These are phyloP conservation scores for Trichomalopsis sarcophagae DNA, from an alignment of 1,140 invertebrate species.

Conservation along the genomic window DNA sequence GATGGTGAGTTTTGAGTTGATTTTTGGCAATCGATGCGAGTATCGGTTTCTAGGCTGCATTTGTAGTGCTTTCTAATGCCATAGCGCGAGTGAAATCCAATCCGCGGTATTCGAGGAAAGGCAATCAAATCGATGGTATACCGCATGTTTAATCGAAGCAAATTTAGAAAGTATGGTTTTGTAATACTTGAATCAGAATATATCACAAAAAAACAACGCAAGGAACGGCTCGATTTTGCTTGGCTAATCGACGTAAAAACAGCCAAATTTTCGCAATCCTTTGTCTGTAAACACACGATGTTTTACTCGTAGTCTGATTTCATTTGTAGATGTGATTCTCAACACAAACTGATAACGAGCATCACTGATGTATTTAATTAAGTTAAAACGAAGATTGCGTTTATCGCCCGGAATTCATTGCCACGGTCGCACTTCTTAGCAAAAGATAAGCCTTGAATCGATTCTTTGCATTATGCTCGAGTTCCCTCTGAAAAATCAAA, in stretches of 20 bases:
- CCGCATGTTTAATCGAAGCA: not conserved
- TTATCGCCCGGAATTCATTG: not conserved
- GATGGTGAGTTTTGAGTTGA: conserved; percentile 48
- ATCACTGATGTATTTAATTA: too few relatives aligned
- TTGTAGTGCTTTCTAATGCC: too few relatives aligned
- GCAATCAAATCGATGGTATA: not conserved
- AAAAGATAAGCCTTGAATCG: too few relatives aligned
- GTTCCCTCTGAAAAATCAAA: too few relatives aligned
- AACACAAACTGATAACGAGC: too few relatives aligned
- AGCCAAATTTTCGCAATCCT: not conserved
- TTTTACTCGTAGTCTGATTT: too few relatives aligned
- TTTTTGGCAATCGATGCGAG: too few relatives aligned
- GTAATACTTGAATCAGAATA: not conserved
- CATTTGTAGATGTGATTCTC: too few relatives aligned
- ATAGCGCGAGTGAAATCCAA: not conserved
- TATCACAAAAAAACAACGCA: not conserved
- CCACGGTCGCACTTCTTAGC: not conserved
- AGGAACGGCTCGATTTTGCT: not conserved
- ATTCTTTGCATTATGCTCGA: too few relatives aligned
- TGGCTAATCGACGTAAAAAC: not conserved
- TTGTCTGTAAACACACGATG: not conserved
- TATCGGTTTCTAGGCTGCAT: too few relatives aligned
- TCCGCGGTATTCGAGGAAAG: not conserved
- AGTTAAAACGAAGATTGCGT: not conserved
- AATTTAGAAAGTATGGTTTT: not conserved